Conservation (phyloP, 2,113 vertebrate species). For the Dryoscopus gambensis region DNA sequence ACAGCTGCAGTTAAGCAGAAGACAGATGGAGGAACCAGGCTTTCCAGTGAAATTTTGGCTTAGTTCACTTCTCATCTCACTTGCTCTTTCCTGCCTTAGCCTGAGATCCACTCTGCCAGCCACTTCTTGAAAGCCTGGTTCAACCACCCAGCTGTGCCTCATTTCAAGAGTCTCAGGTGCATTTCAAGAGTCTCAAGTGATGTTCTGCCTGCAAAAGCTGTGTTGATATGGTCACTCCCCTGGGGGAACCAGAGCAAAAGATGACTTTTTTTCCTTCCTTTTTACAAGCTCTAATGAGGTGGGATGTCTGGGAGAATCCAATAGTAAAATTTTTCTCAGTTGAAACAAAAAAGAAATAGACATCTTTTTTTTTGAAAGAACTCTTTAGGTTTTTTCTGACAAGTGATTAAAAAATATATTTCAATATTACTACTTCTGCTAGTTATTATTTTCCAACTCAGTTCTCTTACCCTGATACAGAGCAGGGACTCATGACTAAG, state of each 20-base stretch:
- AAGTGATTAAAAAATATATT: neutral
- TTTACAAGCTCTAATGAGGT: neutral
- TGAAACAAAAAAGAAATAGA: neutral
- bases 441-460: neutral
- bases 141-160: neutral
- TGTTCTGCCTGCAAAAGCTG: neutral
- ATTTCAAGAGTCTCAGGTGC: neutral
- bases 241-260: neutral
- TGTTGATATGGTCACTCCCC: neutral
- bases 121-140: neutral
- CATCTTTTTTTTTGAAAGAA: neutral
- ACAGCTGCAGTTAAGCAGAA: neutral
- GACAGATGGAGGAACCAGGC: neutral
- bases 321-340: neutral
- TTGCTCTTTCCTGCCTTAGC: neutral
- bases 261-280: fast-evolving
- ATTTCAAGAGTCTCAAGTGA: neutral
- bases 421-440: neutral
- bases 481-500: neutral
- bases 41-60: neutral
- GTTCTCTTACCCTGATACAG: neutral
- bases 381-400: neutral
- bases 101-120: neutral
- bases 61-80: neutral
- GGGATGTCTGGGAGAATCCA: neutral